Evolutionary conservation across 2,888 invertebrate species (phyloP).

Genomic region (Bugula neritina): DNA sequence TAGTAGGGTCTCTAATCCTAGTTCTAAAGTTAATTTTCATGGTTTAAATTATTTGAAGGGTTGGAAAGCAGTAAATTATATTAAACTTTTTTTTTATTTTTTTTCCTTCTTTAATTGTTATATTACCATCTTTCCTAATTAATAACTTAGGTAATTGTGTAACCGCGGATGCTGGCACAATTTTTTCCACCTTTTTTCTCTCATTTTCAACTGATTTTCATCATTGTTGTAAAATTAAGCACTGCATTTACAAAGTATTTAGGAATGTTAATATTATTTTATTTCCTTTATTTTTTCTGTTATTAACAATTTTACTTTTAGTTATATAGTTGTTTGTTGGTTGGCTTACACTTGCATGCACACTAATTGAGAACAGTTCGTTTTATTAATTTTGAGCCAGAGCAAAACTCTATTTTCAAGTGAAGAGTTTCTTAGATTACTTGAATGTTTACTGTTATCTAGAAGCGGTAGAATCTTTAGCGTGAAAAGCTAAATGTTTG

Average conservation of each 20-base stretch:
- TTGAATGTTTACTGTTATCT: too few species aligned
- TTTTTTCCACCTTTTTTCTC: not conserved
- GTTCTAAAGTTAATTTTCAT: not conserved
- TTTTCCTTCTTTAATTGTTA: not conserved
- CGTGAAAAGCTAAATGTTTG: too few species aligned
- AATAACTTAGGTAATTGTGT: not conserved
- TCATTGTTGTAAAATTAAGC: not conserved
- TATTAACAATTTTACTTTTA: not conserved
- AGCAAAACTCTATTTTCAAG: not conserved
- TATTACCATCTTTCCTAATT: not conserved
- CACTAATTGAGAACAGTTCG: not conserved
- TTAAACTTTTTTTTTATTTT: not conserved
- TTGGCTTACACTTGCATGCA: not conserved
- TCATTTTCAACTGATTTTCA: not conserved
- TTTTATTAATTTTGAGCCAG: not conserved
- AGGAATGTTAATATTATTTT: slow-evolving; percentile 75
- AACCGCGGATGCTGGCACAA: not conserved
- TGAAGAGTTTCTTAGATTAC: too few species aligned
- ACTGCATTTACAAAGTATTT: slow-evolving; percentile 59
- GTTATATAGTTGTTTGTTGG: not conserved
- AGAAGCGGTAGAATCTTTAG: too few species aligned
- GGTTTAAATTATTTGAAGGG: not conserved
- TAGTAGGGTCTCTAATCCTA: not conserved
- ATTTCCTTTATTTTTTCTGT: not conserved
- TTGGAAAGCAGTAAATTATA: not conserved